A percentile compares a stretch with the other conserved stretches of the same genome.
Conservation (phyloP, 2,113 vertebrate genomes). For the Peucedramus taeniatus region DNA sequence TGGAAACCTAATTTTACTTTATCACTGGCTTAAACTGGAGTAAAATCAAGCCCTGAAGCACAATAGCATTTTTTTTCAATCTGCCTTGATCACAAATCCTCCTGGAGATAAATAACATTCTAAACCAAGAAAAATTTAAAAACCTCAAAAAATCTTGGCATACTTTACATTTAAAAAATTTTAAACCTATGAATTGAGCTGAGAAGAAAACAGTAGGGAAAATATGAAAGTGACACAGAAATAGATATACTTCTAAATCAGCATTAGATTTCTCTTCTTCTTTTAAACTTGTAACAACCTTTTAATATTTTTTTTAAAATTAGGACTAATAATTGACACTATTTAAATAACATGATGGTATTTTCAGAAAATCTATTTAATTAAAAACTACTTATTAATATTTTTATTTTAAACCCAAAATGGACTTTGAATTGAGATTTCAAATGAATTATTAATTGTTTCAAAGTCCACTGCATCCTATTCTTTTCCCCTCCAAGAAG, state of each 20-base stretch:
- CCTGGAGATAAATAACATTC: not conserved
- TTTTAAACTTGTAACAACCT: not conserved
- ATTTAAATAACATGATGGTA: not conserved
- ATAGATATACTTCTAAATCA: not conserved
- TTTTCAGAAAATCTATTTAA: not conserved
- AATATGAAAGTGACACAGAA: not conserved
- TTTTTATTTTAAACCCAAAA: not conserved
- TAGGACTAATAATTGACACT: not conserved
- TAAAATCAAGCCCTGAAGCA: slow-evolving; percentile 30
- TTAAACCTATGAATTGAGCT: not conserved
- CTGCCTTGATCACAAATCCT: not conserved
- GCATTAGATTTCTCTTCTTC: not conserved
- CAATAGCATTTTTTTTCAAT: not conserved
- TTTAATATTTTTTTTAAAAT: not conserved
- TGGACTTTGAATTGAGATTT: not conserved
- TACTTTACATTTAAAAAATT: not conserved
- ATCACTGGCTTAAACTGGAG: slow-evolving; percentile 3
- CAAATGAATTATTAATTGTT: not conserved
- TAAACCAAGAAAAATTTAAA: not conserved
- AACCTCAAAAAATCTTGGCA: not conserved
- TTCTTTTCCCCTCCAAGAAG: not conserved
- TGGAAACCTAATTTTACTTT: not conserved
- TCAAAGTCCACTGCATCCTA: not conserved
- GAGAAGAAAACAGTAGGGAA: not conserved
- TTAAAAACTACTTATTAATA: not conserved